Base-by-base conservation (phyloP, 2,888 invertebrate genomes). In the Cephus spinipes region DNA sequence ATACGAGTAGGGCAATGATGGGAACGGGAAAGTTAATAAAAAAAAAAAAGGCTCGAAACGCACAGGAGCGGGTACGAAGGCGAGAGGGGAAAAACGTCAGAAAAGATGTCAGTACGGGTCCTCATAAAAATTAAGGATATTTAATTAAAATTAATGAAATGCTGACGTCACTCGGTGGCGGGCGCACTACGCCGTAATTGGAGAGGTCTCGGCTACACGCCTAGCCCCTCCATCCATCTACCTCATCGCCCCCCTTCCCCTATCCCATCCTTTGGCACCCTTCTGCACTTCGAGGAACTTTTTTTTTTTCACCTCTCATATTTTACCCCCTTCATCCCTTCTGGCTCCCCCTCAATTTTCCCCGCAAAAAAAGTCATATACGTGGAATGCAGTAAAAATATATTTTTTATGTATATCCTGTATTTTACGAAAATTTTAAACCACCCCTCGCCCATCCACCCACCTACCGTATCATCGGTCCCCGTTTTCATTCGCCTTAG, bases 131-230 rank as follows among this genome's bases (percentile, higher is more conserved):
- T 87, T 86, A 87, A 88, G 83, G 86, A 87, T 87, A 87, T 89
- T 87, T 88, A 87, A 89, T 89, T 89, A 89, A 89, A 89, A 89
- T 89, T 89, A 89, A 89, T 89, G 88, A 88, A 89, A 89, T 84
- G 81, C 83, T 83, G 84, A 84, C 86, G 84, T 85, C 83, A 85
- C 83, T 80, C 83, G 83, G 36, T 69, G 34, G 69, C 69, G 34
- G 34, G 76, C 32, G 71, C 76, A 34, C 76, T 73, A 81, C 76
- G 81, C 83, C 80, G 84, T 89, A 89, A 89, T 89, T 89, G 89
- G 88, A 88, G 87, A 86, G 87, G 83, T 84, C 85, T 86, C 83
- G 79, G 78, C 81, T 81, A 79, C 76, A 76, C 79, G 74, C 30
- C 55, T 32, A 71, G 23, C 31, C 4, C 71, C 32, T 33, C 30